Percentiles rank a stretch among this genome's conserved stretches.
Evolutionary conservation across 2,888 invertebrate genomes (phyloP).

Genomic region (Graphium colonna): DNA sequence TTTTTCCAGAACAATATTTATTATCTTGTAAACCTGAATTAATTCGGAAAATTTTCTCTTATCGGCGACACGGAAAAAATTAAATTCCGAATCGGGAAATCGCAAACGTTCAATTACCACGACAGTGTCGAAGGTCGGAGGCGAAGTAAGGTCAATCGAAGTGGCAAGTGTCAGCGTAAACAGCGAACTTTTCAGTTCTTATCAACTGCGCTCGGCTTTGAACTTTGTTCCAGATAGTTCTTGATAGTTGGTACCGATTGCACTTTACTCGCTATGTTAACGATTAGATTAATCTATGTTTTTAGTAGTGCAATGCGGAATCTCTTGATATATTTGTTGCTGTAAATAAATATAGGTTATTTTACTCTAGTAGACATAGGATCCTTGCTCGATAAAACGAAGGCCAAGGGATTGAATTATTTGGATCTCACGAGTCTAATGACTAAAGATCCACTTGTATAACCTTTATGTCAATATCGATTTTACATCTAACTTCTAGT

Average conservation of each 20-base stretch:
- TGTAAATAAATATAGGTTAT: neutral
- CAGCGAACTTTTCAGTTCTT: constrained; percentile 35
- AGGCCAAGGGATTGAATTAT: neutral
- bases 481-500: too few relatives aligned
- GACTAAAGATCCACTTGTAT: too few relatives aligned
- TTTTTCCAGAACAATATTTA: too few relatives aligned
- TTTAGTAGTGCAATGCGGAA: neutral
- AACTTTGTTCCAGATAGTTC: constrained; percentile 15
- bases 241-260: constrained; percentile 9
- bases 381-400: neutral
- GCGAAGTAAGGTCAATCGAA: constrained; percentile 25
- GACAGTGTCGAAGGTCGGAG: neutral
- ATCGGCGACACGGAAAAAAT: neutral
- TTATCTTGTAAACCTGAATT: neutral
- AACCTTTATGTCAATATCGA: too few relatives aligned
- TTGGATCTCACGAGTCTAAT: neutral
- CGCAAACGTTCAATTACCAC: neutral
- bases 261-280: constrained; percentile 4
- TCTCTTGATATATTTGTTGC: neutral
- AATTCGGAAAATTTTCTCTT: neutral
- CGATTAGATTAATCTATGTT: neutral
- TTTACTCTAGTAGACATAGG: neutral
- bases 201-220: constrained; percentile 27
- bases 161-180: constrained; percentile 30
- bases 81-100: neutral